phyloP scores from a whole-genome alignment of 1,140 invertebrate species.

The Pantala flavescens region DNA sequence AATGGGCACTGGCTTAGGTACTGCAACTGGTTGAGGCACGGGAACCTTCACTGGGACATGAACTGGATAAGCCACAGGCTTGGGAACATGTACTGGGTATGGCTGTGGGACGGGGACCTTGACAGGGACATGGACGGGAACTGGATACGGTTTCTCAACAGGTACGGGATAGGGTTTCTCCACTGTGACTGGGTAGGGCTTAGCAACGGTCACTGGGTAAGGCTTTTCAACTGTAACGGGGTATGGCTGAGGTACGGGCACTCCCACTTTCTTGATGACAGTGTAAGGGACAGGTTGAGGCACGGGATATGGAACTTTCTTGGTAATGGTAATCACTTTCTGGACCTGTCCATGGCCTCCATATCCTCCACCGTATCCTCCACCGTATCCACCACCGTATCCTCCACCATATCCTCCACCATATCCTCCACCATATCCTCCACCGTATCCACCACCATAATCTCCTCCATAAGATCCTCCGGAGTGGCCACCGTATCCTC shows the following conservation, averaged over 20 bases:
- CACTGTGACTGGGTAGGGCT: constrained; percentile 7
- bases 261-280: constrained; percentile 26
- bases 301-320: constrained; percentile 12
- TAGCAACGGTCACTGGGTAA: constrained; percentile 15
- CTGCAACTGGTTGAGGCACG: constrained; percentile 60
- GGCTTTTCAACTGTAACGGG: constrained; percentile 14
- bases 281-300: constrained; percentile 22
- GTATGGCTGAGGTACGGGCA: constrained; percentile 12
- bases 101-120: constrained; percentile 29
- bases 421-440: not conserved
- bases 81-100: constrained; percentile 41
- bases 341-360: not conserved
- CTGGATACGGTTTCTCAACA: constrained; percentile 16
- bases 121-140: constrained; percentile 16
- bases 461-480: too few species aligned
- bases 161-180: constrained; percentile 13
- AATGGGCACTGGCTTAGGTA: constrained; percentile 47
- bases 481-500: too few species aligned
- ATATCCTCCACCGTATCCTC: not conserved
- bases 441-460: too few species aligned
- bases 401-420: not conserved
- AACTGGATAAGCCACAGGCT: constrained; percentile 42
- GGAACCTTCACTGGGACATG: constrained; percentile 47
- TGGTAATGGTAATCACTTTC: constrained; percentile 16
- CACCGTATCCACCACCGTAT: not conserved